Evolutionary conservation across 2,797 vertebrate species (phyloP), one percentile per base, ranked within the genome.

Genomic region (Eulemur mongoz): DNA sequence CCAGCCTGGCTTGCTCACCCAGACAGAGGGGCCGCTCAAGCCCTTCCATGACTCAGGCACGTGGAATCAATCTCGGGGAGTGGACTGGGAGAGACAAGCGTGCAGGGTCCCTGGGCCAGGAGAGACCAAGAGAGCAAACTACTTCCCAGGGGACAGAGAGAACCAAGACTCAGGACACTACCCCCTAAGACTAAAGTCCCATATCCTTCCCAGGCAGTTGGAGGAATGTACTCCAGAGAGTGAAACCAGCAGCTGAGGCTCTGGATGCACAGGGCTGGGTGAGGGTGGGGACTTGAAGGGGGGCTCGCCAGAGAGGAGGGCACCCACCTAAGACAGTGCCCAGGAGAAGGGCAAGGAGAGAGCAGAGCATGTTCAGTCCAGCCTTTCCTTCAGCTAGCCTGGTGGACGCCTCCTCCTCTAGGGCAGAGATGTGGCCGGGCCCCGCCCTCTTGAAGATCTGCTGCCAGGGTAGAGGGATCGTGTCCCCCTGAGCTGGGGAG

Each of bases 271-370:
- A 17, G n/a, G 50, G 32, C 18, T 48, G 38, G 38, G 2, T 8
- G 63, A n/a, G 20, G 48, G 17, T 9, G 27, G 76, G 43, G 14
- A 7, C 82, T 22, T 57, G 59, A 76, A 75, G 48, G 15, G 27
- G 59, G 30, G 43, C 35, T 72, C 83, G 57, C 27, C 4, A 38
- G 63, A 54, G 15, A 59, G 72, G 20, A 87, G 15, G n/a, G 12
- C 32, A 93, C 93, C 63, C 52, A 89, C 96, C 97, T 7, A 96
- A 75, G 54, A 91, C 67, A 27, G 72, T 8, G 27, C 94, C 48
- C 70, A 97, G 72, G 54, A 98, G 96, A 73, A 97, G 76, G 14
- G 70, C 80, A n/a, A 96, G 65, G 63, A 93, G 54, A 45, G 17
- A 79, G 80, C 61, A 63, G n/a, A 79, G 25, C 97, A 98, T 96